Evolutionary conservation across 2,113 vertebrate species (phyloP).

Genomic region (Bambusicola thoracicus): DNA sequence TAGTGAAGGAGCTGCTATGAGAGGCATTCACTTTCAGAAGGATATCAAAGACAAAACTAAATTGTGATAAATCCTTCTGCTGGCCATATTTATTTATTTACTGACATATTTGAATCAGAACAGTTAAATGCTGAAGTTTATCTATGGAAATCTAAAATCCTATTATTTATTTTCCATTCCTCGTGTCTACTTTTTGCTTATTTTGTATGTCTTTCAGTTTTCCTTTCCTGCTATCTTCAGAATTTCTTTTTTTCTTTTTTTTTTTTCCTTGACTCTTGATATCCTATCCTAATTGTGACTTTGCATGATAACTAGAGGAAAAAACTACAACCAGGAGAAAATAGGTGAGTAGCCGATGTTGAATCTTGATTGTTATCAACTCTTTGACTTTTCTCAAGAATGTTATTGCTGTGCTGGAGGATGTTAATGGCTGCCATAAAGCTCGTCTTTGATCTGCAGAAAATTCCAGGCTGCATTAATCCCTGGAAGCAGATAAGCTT

Average conservation of each 20-base stretch:
- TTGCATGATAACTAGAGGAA: not conserved
- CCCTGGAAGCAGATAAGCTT: conserved; percentile 24
- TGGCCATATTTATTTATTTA: not conserved
- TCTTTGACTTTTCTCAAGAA: conserved; percentile 47
- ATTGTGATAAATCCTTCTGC: not conserved
- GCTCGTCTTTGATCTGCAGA: conserved; percentile 54
- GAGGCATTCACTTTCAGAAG: not conserved
- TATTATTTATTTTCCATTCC: not conserved
- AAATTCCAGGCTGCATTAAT: conserved; percentile 41
- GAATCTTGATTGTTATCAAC: not conserved
- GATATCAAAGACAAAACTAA: not conserved
- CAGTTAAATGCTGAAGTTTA: not conserved
- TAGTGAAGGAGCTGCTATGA: not conserved
- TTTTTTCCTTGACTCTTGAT: accelerated
- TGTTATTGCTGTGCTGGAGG: not conserved
- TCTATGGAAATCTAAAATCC: not conserved
- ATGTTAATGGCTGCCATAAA: conserved; percentile 36
- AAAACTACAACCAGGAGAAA: not conserved
- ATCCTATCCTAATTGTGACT: not conserved
- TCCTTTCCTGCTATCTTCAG: not conserved
- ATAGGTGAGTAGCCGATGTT: not conserved
- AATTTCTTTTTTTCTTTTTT: accelerated
- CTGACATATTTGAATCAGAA: not conserved
- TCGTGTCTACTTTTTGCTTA: not conserved
- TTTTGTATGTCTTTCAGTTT: not conserved